These are phyloP conservation scores for Rhagium mordax DNA, from an alignment of 2,888 invertebrate genomes.

Conservation along the genomic window DNA sequence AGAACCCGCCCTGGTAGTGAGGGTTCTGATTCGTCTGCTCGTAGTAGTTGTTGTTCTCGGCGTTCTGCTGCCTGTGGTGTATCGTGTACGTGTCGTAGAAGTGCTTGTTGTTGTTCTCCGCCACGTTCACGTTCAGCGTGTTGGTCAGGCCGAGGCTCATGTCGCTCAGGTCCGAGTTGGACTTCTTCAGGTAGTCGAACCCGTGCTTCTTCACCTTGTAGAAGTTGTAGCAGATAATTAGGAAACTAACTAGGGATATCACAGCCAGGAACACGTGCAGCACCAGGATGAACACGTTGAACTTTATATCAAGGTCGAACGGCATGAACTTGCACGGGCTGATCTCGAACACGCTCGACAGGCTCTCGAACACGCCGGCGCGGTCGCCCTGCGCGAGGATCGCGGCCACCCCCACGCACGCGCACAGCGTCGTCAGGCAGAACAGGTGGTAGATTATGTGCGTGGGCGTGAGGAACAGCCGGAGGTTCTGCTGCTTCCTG, in stretches of 20 bases:
- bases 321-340: slow-evolving; percentile 70
- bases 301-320: slow-evolving; percentile 70
- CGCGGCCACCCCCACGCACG: slow-evolving; percentile 73
- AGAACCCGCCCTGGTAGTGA: slow-evolving; percentile 45
- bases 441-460: slow-evolving; percentile 72
- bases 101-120: slow-evolving; percentile 53
- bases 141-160: slow-evolving; percentile 58
- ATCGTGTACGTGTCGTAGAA: slow-evolving; percentile 67
- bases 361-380: slow-evolving; percentile 28
- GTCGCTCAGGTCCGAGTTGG: slow-evolving; percentile 67
- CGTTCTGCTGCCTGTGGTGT: slow-evolving; percentile 52
- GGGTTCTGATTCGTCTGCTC: slow-evolving; percentile 17
- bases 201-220: slow-evolving; percentile 58
- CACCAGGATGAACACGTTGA: slow-evolving; percentile 71
- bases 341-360: slow-evolving; percentile 46
- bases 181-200: slow-evolving; percentile 68
- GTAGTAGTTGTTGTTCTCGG: slow-evolving; percentile 46
- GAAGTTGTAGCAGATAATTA: slow-evolving; percentile 65
- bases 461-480: slow-evolving; percentile 67
- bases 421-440: slow-evolving; percentile 71
- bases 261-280: slow-evolving; percentile 72
- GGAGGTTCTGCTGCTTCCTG: slow-evolving; percentile 64
- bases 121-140: slow-evolving; percentile 53
- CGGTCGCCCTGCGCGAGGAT: slow-evolving; percentile 67
- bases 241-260: slow-evolving; percentile 69